These are phyloP conservation scores for Chloroceryle amazona DNA, from an alignment of 2,797 vertebrate genomes.

Conservation along the genomic window DNA sequence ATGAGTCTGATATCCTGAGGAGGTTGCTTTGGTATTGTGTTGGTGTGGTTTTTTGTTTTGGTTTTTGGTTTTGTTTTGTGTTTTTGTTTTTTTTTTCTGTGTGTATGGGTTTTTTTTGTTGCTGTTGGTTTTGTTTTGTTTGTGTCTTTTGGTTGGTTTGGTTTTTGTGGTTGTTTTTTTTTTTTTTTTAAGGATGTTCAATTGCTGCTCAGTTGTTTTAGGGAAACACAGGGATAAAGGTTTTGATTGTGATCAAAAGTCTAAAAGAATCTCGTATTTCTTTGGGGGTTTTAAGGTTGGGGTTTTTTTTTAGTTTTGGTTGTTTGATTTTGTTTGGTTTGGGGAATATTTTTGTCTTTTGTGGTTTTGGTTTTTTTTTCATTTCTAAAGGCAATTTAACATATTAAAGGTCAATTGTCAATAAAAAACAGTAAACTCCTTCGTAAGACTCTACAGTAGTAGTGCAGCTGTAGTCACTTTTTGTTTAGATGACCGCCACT, in stretches of 20 bases:
- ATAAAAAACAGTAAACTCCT: background rate
- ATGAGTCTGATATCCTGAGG: background rate
- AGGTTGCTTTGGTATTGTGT: no score
- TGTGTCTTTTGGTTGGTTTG: background rate
- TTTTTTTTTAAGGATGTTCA: background rate
- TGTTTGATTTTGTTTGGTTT: background rate
- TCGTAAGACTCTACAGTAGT: background rate
- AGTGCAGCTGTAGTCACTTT: background rate
- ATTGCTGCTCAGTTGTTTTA: background rate
- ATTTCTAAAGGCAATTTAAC: background rate
- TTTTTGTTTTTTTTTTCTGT: background rate
- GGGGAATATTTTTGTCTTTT: background rate
- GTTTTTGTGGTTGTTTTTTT: no score
- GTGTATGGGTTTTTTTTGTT: no score
- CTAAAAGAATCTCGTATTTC: background rate
- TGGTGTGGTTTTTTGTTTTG: no score
- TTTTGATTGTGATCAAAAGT: background rate
- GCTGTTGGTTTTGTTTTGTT: no score
- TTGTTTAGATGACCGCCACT: background rate
- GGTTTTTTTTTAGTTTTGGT: no score
- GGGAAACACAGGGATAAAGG: background rate
- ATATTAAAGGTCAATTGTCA: background rate
- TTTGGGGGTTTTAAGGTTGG: background rate
- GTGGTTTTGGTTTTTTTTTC: background rate
- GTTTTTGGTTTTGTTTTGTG: no score